phyloP scores from a whole-genome alignment of 2,888 invertebrate species.

The Caenorhabditis panamensis region DNA sequence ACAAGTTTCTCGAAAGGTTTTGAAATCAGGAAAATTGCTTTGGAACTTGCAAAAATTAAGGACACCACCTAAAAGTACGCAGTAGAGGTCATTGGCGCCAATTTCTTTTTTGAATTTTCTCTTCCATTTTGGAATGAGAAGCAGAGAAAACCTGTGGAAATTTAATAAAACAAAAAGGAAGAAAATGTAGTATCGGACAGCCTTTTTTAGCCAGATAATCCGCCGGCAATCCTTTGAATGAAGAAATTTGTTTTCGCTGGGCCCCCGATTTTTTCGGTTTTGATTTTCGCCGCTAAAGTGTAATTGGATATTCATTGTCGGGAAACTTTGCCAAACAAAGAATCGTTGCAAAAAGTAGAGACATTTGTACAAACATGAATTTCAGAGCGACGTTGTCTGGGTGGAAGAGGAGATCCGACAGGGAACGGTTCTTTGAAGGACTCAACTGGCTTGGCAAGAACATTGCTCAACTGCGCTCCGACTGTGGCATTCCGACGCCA shows the following conservation, averaged over 20 bases:
- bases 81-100: too few species aligned
- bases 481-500: slow-evolving; percentile 70
- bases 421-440: slow-evolving; percentile 59
- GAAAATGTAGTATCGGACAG: neutral
- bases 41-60: too few species aligned
- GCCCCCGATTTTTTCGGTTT: neutral
- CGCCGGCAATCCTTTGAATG: neutral
- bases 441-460: slow-evolving; percentile 83
- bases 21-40: too few species aligned
- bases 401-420: slow-evolving; percentile 56
- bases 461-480: slow-evolving; percentile 87
- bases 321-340: neutral
- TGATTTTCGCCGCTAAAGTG: slow-evolving; percentile 2
- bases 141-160: too few species aligned
- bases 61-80: too few species aligned
- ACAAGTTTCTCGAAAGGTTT: too few species aligned
- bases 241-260: neutral
- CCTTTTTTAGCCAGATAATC: neutral
- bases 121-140: too few species aligned
- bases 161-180: neutral
- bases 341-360: neutral
- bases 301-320: slow-evolving; percentile 6
- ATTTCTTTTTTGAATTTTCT: too few species aligned
- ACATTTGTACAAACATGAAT: slow-evolving; percentile 79
- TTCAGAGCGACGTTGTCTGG: slow-evolving; percentile 58